These are phyloP conservation scores for Psittacula derbiana DNA, from an alignment of 2,797 vertebrate species.

Conservation along the genomic window DNA sequence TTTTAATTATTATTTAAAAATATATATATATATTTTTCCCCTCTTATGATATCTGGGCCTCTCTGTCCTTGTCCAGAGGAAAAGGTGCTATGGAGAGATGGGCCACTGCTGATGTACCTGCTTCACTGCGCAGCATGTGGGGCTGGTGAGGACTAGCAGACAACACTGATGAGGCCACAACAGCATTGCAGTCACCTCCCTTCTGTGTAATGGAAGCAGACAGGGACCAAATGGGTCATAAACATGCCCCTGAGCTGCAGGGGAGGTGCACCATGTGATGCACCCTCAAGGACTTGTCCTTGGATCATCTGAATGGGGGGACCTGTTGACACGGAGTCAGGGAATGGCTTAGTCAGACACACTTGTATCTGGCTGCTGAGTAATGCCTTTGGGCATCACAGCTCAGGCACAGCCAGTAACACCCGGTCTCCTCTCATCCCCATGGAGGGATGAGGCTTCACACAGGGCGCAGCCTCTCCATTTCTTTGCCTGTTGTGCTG, in stretches of 20 bases:
- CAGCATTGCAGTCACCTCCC: background rate
- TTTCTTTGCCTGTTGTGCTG: background rate
- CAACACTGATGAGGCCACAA: background rate
- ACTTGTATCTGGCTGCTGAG: background rate
- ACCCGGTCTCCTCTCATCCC: background rate
- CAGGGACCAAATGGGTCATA: conserved; percentile 31
- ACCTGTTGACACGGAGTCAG: background rate
- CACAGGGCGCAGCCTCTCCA: background rate
- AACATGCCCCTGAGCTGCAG: background rate
- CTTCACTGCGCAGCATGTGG: fast-evolving
- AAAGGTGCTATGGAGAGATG: background rate
- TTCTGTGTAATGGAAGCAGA: background rate
- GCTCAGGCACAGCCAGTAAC: background rate
- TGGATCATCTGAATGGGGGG: fast-evolving
- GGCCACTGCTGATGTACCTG: background rate
- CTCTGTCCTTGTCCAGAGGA: background rate
- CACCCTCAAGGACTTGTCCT: background rate
- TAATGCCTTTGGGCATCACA: background rate
- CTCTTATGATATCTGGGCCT: background rate
- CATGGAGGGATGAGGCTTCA: background rate
- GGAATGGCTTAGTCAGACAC: background rate
- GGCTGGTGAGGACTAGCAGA: background rate
- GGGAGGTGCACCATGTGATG: background rate
- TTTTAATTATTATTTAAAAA: background rate
- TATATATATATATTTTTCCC: background rate